Percentiles rank a stretch among this genome's conserved stretches.
Conservation (phyloP, 2,888 invertebrate species). For the Cerastis leucographa region DNA sequence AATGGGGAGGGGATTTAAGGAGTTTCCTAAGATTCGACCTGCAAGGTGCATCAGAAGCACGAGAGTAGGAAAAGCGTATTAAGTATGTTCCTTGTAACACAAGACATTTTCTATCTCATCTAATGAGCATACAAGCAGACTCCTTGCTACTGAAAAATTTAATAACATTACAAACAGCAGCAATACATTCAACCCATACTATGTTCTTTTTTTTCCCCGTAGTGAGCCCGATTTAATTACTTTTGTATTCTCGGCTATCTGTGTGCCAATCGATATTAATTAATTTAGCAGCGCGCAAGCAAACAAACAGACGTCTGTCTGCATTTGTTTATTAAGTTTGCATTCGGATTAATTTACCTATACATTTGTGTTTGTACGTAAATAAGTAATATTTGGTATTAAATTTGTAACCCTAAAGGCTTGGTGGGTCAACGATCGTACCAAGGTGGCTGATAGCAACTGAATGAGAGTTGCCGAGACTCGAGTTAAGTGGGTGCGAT, state of each 20-base stretch:
- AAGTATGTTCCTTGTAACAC: neutral
- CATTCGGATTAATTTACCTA: constrained; percentile 12
- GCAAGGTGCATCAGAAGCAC: too few species aligned
- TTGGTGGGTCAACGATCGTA: too few species aligned
- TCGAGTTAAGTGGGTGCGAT: too few species aligned
- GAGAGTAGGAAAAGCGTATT: too few species aligned
- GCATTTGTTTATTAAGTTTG: constrained; percentile 36
- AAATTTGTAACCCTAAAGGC: neutral
- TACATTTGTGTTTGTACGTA: neutral
- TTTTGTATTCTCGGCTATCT: constrained; percentile 15
- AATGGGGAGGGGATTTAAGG: too few species aligned
- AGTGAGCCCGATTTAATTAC: constrained; percentile 21
- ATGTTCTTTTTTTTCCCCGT: constrained; percentile 5
- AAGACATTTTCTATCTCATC: neutral
- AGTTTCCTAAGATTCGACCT: too few species aligned
- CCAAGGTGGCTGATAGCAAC: too few species aligned
- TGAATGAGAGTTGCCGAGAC: too few species aligned
- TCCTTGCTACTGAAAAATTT: neutral
- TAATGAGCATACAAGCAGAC: neutral
- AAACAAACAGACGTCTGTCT: constrained; percentile 23
- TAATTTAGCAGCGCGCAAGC: constrained; percentile 36
- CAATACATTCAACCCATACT: neutral
- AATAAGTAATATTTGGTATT: neutral
- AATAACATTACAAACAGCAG: neutral
- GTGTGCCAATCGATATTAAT: constrained; percentile 32